These are phyloP conservation scores for Pelmatolapia mariae DNA, from an alignment of 2,113 vertebrate genomes.

Conservation along the genomic window DNA sequence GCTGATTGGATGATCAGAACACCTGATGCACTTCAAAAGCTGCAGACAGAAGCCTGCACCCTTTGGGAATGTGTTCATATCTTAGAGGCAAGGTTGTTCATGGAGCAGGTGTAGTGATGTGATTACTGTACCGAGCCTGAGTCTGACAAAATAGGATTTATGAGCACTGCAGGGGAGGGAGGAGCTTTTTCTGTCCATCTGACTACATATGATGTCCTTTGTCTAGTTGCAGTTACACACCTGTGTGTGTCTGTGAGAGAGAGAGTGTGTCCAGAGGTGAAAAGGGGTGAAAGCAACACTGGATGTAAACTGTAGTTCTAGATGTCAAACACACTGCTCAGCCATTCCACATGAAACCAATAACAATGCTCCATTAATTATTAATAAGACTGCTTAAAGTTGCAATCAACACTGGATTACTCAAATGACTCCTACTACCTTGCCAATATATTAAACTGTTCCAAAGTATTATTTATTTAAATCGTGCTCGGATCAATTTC, in stretches of 20 bases:
- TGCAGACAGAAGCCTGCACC: not conserved
- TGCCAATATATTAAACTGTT: not conserved
- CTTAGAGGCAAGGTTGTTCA: not conserved
- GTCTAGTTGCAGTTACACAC: not conserved
- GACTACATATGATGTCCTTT: not conserved
- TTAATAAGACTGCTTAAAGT: not conserved
- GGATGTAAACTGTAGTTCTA: not conserved
- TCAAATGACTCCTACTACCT: not conserved
- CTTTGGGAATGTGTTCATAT: not conserved
- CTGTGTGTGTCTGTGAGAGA: not conserved
- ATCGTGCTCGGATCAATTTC: not conserved
- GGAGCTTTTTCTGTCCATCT: slow-evolving; percentile 37
- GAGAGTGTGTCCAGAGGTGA: not conserved
- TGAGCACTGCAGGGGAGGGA: slow-evolving; percentile 29
- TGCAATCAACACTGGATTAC: not conserved
- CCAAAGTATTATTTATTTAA: slow-evolving; percentile 4
- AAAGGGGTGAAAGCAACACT: not conserved
- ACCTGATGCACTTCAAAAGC: not conserved
- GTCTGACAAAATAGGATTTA: slow-evolving; percentile 48
- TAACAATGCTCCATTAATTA: not conserved
- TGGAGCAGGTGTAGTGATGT: slow-evolving; percentile 23
- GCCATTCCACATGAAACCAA: not conserved
- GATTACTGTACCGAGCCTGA: slow-evolving; percentile 19
- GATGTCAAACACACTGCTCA: not conserved
- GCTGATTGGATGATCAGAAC: not conserved